phyloP scores from a whole-genome alignment of 2,113 vertebrate species.

The Corythoichthys haematopterus region DNA sequence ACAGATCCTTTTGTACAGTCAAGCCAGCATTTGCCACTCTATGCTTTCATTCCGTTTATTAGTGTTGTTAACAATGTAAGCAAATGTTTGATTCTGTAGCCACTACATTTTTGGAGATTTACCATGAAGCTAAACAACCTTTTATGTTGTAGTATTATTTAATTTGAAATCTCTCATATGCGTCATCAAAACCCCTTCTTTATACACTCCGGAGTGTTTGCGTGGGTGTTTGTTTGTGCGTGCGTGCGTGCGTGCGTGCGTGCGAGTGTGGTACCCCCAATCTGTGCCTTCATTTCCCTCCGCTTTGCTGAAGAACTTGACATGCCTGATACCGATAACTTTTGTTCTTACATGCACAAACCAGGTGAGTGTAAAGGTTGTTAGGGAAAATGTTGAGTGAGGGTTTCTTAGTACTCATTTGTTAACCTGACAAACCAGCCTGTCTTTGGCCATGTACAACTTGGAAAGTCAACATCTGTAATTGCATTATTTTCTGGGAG shows the following conservation, averaged over 20 bases:
- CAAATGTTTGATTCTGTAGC: constrained; percentile 5
- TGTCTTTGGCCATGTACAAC: no score
- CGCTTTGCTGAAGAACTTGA: constrained; percentile 12
- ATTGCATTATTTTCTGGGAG: no score
- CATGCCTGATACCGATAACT: not conserved
- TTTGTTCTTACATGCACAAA: not conserved
- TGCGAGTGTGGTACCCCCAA: constrained; percentile 38
- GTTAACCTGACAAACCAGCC: no score
- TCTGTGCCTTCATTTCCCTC: constrained; percentile 62
- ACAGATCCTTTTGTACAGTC: constrained; percentile 13
- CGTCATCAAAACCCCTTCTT: constrained; percentile 27
- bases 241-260: no score
- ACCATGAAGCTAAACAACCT: not conserved
- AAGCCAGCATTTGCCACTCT: constrained; percentile 4
- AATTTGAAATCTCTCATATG: not conserved
- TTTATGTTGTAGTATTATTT: not conserved
- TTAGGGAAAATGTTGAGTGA: not conserved
- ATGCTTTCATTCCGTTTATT: constrained; percentile 1
- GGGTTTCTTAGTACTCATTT: not conserved
- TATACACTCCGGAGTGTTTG: constrained; percentile 39
- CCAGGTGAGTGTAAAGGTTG: not conserved
- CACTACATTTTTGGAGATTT: not conserved
- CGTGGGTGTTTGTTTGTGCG: constrained; percentile 3
- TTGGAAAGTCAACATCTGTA: no score
- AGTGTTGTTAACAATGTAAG: constrained; percentile 9